Conservation (phyloP, 2,888 invertebrate genomes). For the Oscheius myriophilus region DNA sequence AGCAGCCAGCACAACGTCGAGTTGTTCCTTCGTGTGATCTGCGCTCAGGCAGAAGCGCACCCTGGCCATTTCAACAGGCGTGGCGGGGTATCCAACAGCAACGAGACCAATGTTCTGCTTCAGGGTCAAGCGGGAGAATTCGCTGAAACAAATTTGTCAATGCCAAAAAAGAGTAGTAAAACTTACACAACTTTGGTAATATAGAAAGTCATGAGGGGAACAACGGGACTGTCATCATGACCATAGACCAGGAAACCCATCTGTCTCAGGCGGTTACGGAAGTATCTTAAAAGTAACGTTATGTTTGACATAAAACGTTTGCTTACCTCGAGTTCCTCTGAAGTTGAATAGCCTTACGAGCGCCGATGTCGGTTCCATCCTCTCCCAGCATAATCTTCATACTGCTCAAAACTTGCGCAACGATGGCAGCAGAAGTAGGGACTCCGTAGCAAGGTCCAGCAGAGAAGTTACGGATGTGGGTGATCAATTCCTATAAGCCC, state of each 20-base stretch:
- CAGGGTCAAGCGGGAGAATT: conserved; percentile 85
- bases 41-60: conserved; percentile 86
- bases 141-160: conserved; percentile 75
- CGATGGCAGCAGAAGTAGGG: conserved; percentile 81
- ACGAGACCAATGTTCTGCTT: conserved; percentile 87
- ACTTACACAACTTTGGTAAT: conserved; percentile 62
- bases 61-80: conserved; percentile 89
- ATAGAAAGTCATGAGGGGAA: conserved; percentile 77
- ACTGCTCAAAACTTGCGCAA: conserved; percentile 87
- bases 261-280: conserved; percentile 44
- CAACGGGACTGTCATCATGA: conserved; percentile 92
- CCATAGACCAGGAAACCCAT: conserved; percentile 91
- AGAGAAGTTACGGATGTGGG: conserved; percentile 82
- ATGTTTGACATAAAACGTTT: neutral
- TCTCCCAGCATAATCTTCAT: conserved; percentile 78
- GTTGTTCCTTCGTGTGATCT: conserved; percentile 63
- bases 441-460: conserved; percentile 82
- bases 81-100: conserved; percentile 97
- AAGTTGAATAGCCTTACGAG: conserved; percentile 48
- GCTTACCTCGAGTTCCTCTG: conserved; percentile 50
- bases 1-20: conserved; percentile 52
- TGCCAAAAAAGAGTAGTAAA: neutral
- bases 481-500: conserved; percentile 78
- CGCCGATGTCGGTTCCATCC: conserved; percentile 60
- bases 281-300: no score